A percentile compares a stretch with the other conserved stretches of the same genome.
These are phyloP conservation scores for Octodonta nipae DNA, from an alignment of 2,888 invertebrate genomes.

Conservation along the genomic window DNA sequence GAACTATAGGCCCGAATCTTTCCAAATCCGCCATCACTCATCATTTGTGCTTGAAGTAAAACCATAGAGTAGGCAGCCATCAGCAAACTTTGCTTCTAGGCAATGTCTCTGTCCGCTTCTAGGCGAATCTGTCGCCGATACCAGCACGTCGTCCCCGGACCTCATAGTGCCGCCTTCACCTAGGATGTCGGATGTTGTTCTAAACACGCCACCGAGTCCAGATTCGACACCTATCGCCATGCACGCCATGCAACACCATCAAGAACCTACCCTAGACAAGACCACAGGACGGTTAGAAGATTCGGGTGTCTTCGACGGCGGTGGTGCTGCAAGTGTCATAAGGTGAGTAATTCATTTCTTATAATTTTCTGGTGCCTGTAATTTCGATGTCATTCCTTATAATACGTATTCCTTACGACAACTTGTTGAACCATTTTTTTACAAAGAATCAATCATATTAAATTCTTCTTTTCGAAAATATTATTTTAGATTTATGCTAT, in stretches of 20 bases:
- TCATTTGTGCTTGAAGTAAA: constrained; percentile 22
- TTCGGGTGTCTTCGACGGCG: constrained; percentile 42
- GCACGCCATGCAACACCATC: constrained; percentile 12
- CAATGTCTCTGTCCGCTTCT: constrained; percentile 39
- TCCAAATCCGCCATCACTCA: constrained; percentile 6
- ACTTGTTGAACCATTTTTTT: too few species aligned
- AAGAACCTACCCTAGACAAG: constrained; percentile 40
- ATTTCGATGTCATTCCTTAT: too few species aligned
- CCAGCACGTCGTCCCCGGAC: constrained; percentile 85
- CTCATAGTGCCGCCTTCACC: constrained; percentile 60
- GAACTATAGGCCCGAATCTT: neutral
- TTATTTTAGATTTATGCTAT: too few species aligned
- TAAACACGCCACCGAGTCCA: constrained; percentile 41
- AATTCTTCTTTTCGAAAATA: too few species aligned
- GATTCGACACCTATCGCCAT: constrained; percentile 47
- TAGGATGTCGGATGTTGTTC: constrained; percentile 50
- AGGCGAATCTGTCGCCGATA: constrained; percentile 87
- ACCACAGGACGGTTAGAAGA: constrained; percentile 37
- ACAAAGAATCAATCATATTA: too few species aligned
- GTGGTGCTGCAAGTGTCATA: constrained; percentile 30
- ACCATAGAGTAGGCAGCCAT: constrained; percentile 28
- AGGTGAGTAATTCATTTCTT: too few species aligned
- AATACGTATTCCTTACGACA: too few species aligned
- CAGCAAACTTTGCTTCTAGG: constrained; percentile 33
- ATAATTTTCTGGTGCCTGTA: too few species aligned